Conservation (phyloP, 2,113 vertebrate genomes). For the Indri indri region DNA sequence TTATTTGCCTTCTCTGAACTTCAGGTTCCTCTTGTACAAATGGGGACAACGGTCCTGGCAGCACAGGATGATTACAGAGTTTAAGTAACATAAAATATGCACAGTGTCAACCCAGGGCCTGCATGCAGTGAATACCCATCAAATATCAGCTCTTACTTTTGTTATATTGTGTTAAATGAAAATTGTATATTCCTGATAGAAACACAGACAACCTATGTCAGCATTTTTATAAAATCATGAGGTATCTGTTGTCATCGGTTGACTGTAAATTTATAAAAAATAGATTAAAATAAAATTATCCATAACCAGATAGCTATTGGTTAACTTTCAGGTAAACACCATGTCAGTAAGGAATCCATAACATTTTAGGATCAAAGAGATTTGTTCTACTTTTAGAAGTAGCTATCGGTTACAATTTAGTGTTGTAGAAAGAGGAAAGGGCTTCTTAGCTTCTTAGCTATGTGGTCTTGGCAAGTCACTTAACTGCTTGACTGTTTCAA, state of each 20-base stretch:
- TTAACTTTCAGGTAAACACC: not conserved
- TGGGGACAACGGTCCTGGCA: fast-evolving
- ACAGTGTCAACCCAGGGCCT: too few species aligned
- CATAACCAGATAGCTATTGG: too few species aligned
- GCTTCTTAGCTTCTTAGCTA: not conserved
- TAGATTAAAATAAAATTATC: not conserved
- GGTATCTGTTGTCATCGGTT: not conserved
- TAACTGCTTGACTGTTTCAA: not conserved
- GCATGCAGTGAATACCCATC: too few species aligned
- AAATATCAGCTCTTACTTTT: not conserved
- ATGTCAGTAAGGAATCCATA: not conserved
- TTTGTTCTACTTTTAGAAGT: not conserved
- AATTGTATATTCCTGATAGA: not conserved
- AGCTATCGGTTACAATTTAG: not conserved
- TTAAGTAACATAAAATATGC: not conserved
- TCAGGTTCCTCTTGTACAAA: not conserved
- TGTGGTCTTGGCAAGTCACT: not conserved
- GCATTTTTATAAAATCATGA: not conserved
- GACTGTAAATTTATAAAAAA: not conserved
- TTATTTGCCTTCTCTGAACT: not conserved
- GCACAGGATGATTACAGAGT: not conserved
- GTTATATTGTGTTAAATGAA: not conserved
- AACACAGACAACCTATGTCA: fast-evolving
- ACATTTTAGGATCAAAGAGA: not conserved
- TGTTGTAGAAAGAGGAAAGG: not conserved